Base-by-base conservation (phyloP, 2,797 vertebrate species). In the Ciconia nigra region DNA sequence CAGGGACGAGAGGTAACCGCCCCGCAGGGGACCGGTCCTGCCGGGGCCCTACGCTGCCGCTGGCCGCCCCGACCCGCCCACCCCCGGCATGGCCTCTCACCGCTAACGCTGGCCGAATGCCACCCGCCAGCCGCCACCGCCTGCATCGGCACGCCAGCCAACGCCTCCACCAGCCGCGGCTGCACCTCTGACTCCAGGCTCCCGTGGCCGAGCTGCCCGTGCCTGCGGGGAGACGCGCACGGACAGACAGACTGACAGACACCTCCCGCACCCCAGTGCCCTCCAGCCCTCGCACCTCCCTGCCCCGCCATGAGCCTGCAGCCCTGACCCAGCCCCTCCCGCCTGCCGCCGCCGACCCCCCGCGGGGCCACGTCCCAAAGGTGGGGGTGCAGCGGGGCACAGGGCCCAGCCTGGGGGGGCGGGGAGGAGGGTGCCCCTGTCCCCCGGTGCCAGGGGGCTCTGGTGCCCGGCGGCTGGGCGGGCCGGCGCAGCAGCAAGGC, bases 191-290 rank as follows among this genome's bases (percentile, higher is more conserved):
- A 80, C 59, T 98, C 97, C 92, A 99, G 98, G 6, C 31, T 94
- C 10, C 99, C 99, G 0, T 99, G 99, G 55, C 99, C 99, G 58
- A 99, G 96, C 98, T 99, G 99, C 70, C 99, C 99, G 0, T 99
- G 99, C 96, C 99, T 99, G 97, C 12, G 28, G 71, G 84, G 39
- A 91, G 24, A 66, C 2, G 4, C 19, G 69, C 9, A 26, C 0
- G 5, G 16, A 31, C 13, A 8, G 66, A 58, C 31, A 39, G 20
- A 58, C 31, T 35, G 20, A 79, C 59, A 65, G 33, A 51, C 17
- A 14, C 0, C 0, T 15, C 29, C 29, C 5, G 2, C 0, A 9
- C 18, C 33, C 39, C 54, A 3, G 9, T 1, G 33, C 54, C 15
- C 18, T 18, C 39, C 16, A 28, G 59, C 42, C 19, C 42, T 28